phyloP scores from a whole-genome alignment of 2,888 invertebrate species.

The Chorisops tibialis region DNA sequence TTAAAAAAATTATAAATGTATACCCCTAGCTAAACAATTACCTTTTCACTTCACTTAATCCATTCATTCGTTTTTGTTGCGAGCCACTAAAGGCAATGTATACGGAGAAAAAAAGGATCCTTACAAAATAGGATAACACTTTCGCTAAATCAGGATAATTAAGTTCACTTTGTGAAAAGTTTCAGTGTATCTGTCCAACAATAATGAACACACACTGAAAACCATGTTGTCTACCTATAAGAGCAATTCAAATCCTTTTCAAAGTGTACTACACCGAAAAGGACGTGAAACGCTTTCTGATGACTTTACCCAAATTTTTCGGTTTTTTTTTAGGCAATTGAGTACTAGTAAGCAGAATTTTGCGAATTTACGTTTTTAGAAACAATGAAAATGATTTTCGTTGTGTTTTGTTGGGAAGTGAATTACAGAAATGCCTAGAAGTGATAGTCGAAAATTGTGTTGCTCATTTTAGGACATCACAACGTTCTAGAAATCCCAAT shows the following conservation, averaged over 20 bases:
- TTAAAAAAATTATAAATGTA: too few species aligned
- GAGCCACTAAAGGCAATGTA: neutral
- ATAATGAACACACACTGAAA: conserved; percentile 8
- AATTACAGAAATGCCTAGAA: neutral
- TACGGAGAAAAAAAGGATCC: neutral
- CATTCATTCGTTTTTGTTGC: neutral
- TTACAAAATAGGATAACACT: conserved; percentile 30
- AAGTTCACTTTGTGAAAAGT: conserved; percentile 31
- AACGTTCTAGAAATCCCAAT: neutral
- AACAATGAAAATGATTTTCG: neutral
- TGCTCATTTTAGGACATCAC: neutral
- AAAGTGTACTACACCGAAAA: conserved; percentile 20
- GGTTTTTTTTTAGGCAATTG: neutral
- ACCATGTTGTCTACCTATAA: conserved; percentile 16
- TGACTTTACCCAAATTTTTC: neutral
- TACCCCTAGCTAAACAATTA: too few species aligned
- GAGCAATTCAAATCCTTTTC: conserved; percentile 15
- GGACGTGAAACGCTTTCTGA: conserved; percentile 28
- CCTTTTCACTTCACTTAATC: conserved; percentile 1
- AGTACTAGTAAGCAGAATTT: neutral
- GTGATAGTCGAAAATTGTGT: neutral
- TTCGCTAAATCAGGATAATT: conserved; percentile 33
- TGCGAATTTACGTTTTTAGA: neutral
- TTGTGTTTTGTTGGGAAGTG: neutral
- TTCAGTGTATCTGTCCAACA: neutral